Conservation (phyloP, 2,113 vertebrate species). For the Eubucco bourcierii region DNA sequence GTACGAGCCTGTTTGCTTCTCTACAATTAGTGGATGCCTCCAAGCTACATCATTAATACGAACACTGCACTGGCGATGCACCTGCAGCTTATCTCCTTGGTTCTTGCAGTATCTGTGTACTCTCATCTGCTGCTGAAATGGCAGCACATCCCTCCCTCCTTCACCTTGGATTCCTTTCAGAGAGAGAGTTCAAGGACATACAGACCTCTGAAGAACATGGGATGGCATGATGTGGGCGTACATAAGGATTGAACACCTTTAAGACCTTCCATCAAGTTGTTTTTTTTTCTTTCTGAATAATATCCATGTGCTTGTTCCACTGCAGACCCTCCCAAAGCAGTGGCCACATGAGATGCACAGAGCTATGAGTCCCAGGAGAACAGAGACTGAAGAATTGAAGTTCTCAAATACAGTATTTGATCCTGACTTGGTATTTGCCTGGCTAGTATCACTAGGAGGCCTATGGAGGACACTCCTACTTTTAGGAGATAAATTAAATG, state of each 20-base stretch:
- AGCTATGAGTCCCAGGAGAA: not conserved
- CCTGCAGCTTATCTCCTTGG: not conserved
- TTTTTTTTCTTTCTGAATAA: not conserved
- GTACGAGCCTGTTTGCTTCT: not conserved
- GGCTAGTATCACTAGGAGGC: not conserved
- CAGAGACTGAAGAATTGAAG: not conserved
- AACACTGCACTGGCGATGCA: not conserved
- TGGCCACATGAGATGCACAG: not conserved
- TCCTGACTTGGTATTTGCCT: not conserved
- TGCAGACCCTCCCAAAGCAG: not conserved
- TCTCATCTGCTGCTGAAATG: not conserved
- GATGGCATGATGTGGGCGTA: not conserved
- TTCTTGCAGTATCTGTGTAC: not conserved
- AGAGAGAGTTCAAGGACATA: not conserved
- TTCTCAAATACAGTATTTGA: not conserved
- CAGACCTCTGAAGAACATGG: not conserved
- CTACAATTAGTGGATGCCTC: constrained; percentile 6
- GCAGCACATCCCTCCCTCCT: not conserved
- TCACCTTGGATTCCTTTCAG: not conserved
- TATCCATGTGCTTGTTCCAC: not conserved
- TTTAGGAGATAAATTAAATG: not conserved
- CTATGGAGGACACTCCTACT: not conserved
- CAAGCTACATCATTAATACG: not conserved
- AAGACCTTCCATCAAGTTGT: not conserved
- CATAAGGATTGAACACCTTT: not conserved